These are phyloP conservation scores for Zoanthus sansibaricus DNA, from an alignment of 92 coral and sea anemone species.

Conservation along the genomic window DNA sequence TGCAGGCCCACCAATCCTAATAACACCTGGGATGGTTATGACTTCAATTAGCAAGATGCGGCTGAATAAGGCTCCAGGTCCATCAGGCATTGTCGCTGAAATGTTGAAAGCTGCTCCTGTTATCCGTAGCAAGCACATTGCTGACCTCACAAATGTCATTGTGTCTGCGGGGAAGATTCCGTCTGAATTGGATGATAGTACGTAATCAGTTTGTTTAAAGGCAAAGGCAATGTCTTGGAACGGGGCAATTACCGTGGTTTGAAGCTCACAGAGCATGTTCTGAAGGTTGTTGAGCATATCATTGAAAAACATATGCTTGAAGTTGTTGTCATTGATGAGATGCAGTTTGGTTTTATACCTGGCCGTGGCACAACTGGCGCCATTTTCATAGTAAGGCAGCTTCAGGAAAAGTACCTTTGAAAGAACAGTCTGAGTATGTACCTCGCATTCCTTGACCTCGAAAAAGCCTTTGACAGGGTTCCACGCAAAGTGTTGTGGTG, in stretches of 20 bases:
- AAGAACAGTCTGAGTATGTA: neutral
- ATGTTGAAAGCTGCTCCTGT: slow-evolving; percentile 51
- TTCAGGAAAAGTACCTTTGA: no score
- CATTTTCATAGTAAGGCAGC: no score
- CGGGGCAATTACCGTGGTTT: no score
- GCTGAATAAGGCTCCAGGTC: slow-evolving; percentile 41
- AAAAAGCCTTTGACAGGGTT: neutral
- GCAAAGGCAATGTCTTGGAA: no score
- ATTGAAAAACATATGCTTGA: no score
- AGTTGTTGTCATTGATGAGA: slow-evolving; percentile 6
- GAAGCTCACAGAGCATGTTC: neutral
- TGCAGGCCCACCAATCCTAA: slow-evolving; percentile 31
- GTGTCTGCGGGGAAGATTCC: no score
- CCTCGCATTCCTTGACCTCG: neutral
- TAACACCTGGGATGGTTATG: slow-evolving; percentile 38
- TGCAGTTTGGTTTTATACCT: slow-evolving; percentile 58
- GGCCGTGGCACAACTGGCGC: slow-evolving; percentile 55
- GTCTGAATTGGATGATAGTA: no score
- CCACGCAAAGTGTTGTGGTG: neutral
- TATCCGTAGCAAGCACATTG: neutral
- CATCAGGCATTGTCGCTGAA: slow-evolving; percentile 8
- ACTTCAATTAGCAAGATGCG: slow-evolving; percentile 27
- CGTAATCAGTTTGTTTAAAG: no score
- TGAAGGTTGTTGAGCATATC: slow-evolving; percentile 13
- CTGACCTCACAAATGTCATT: neutral